Evolutionary conservation across 2,797 vertebrate genomes (phyloP).

Genomic region (Pogoniulus pusillus): DNA sequence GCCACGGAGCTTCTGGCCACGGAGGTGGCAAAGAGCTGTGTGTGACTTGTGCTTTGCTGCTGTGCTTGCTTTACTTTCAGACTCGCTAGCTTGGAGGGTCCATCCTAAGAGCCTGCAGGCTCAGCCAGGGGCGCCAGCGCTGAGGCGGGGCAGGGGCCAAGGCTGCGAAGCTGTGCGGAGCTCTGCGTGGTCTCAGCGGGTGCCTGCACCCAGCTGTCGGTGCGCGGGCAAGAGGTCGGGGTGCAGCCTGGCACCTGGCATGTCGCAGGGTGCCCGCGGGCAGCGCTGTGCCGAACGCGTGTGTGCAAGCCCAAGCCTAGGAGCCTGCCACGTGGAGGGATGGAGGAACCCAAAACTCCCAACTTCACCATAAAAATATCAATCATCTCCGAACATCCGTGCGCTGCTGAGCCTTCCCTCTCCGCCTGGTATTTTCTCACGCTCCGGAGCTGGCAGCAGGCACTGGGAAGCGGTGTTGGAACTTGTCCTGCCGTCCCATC

Average conservation of each 20-base stretch:
- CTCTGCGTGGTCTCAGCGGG: not conserved
- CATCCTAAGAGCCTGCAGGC: accelerated
- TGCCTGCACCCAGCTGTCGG: not conserved
- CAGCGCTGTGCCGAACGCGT: not conserved
- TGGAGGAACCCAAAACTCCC: constrained; percentile 57
- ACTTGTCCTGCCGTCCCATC: constrained; percentile 72
- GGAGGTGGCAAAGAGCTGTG: not conserved
- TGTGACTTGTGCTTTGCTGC: not conserved
- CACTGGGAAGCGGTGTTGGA: constrained; percentile 51
- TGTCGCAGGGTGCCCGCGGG: not conserved
- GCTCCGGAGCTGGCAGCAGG: constrained; percentile 71
- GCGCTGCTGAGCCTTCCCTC: constrained; percentile 54
- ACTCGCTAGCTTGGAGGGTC: accelerated
- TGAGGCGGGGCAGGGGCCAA: not conserved
- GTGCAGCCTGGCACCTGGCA: not conserved
- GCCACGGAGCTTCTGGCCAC: not conserved
- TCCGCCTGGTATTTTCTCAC: constrained; percentile 78
- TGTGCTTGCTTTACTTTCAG: not conserved
- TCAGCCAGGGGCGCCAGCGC: not conserved
- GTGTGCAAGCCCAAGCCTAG: not conserved
- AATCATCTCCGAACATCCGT: constrained; percentile 59
- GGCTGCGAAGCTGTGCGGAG: not conserved
- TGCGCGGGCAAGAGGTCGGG: accelerated
- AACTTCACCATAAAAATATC: constrained; percentile 61
- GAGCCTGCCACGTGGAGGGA: constrained; percentile 23